Evolutionary conservation across 1,140 invertebrate species (phyloP).

Genomic region (Diuraphis noxia): DNA sequence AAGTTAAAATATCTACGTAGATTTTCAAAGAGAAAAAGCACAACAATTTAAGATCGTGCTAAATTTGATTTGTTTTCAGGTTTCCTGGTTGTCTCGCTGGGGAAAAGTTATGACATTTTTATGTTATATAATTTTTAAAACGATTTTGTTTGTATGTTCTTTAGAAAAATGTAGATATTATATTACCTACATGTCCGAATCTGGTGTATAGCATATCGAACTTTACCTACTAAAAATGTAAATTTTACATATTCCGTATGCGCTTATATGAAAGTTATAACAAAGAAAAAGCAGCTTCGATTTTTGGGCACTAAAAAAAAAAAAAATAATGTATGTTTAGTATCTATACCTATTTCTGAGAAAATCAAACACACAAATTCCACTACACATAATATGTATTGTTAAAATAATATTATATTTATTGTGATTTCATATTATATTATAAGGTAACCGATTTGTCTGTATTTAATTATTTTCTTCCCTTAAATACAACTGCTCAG

Average conservation of each 20-base stretch:
- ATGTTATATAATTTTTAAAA: not conserved
- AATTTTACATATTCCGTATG: not conserved
- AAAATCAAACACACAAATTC: not conserved
- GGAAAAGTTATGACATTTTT: not conserved
- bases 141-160: not conserved
- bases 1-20: not conserved
- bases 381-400: not conserved
- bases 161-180: not conserved
- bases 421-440: not conserved
- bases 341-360: no score
- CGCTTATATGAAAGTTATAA: not conserved
- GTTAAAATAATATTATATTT: no score
- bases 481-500: not conserved
- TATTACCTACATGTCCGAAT: not conserved
- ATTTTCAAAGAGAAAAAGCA: not conserved
- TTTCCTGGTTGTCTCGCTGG: not conserved
- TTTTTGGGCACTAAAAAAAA: not conserved
- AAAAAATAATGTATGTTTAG: not conserved
- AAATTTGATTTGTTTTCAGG: not conserved
- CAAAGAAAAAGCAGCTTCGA: not conserved
- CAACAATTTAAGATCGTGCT: not conserved
- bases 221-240: not conserved
- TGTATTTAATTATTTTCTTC: not conserved
- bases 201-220: not conserved
- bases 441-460: not conserved